Conservation (phyloP, 2,797 vertebrate genomes). For the Sebastes glaucus region DNA sequence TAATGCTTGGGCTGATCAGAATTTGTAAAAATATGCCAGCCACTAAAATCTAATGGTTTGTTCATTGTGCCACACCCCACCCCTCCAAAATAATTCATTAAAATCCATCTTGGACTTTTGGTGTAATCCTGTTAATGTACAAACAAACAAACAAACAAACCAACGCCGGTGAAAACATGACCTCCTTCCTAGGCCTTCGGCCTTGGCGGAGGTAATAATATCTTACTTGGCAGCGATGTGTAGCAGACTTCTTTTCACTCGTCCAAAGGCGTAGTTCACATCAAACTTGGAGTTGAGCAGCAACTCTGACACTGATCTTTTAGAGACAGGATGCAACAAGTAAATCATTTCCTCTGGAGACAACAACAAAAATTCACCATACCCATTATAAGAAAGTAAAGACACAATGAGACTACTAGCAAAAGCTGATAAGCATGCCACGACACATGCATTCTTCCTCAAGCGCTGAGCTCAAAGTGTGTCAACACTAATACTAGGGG, state of each 20-base stretch:
- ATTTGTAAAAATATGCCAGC: too few relatives aligned
- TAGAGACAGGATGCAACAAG: background rate
- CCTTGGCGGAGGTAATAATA: background rate
- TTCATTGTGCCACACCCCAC: too few relatives aligned
- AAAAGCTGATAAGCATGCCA: background rate
- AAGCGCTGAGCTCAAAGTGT: too few relatives aligned
- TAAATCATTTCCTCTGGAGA: background rate
- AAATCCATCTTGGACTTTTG: too few relatives aligned
- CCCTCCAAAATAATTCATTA: too few relatives aligned
- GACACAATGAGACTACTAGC: background rate
- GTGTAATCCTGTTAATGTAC: too few relatives aligned
- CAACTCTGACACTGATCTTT: conserved; percentile 95
- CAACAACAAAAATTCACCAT: background rate
- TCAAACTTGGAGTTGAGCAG: conserved; percentile 99
- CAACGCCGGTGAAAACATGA: too few relatives aligned
- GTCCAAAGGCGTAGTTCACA: conserved; percentile 98
- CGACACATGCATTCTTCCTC: background rate
- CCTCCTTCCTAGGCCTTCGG: too few relatives aligned
- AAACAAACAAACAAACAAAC: too few relatives aligned
- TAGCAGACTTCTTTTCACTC: conserved; percentile 97
- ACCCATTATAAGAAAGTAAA: background rate
- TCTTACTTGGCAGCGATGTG: conserved; percentile 99
- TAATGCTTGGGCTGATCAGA: too few relatives aligned
- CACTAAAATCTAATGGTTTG: too few relatives aligned
- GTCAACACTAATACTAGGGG: too few relatives aligned